Evolutionary conservation across 2,113 vertebrate genomes (phyloP).

Genomic region (Bubo bubo): DNA sequence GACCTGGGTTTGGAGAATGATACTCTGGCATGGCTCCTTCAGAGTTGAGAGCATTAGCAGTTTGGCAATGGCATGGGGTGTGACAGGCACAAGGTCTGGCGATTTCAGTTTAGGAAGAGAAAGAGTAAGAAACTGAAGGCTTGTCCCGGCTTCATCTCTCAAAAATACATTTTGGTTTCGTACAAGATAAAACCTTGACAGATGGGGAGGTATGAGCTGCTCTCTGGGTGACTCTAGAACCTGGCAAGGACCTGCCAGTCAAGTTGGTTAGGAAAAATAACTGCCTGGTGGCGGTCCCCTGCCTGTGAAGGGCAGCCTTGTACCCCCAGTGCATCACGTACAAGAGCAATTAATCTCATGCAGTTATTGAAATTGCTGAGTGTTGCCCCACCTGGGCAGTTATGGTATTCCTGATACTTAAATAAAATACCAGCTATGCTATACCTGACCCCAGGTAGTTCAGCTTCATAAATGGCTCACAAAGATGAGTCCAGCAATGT

Average conservation of each 20-base stretch:
- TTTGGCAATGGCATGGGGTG: too few relatives aligned
- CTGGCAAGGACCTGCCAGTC: background rate
- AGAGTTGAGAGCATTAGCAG: too few relatives aligned
- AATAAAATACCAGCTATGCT: background rate
- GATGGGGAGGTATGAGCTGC: background rate
- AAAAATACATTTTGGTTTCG: background rate
- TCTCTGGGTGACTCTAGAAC: background rate
- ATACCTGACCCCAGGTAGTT: background rate
- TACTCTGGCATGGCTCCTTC: accelerated
- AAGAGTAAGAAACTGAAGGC: background rate
- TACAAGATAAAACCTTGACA: background rate
- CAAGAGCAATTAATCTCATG: background rate
- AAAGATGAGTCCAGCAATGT: background rate
- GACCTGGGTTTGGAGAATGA: background rate
- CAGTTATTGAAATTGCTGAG: background rate
- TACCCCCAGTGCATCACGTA: accelerated
- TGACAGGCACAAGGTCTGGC: too few relatives aligned
- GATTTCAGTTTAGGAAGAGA: background rate
- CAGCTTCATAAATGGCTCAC: background rate
- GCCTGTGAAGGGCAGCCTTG: background rate
- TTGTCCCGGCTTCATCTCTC: background rate
- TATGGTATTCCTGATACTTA: background rate
- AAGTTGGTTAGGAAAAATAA: background rate
- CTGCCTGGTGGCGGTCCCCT: background rate
- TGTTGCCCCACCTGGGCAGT: background rate